Evolutionary conservation across 2,113 vertebrate genomes (phyloP).

Genomic region (Orientallactaga bullata): DNA sequence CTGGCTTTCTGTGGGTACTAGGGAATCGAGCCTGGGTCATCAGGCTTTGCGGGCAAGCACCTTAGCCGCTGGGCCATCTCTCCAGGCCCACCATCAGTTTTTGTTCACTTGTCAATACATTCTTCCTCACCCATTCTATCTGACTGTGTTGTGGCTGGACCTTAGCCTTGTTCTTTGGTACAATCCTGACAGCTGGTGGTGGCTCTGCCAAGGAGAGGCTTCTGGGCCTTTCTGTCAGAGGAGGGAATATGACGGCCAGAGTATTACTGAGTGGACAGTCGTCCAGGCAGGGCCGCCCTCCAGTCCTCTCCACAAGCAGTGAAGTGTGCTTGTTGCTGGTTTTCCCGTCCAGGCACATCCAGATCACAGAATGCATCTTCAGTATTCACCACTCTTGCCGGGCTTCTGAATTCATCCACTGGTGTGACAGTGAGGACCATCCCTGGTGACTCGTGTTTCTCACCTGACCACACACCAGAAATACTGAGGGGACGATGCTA

Average conservation of each 20-base stretch:
- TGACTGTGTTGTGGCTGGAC: fast-evolving
- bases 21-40: no score
- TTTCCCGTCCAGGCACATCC: neutral
- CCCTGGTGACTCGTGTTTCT: neutral
- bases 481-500: neutral
- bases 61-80: no score
- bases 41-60: no score
- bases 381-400: neutral
- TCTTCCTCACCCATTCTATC: no score
- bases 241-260: neutral
- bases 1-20: no score
- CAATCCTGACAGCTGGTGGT: constrained; percentile 32
- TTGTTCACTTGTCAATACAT: no score
- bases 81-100: no score
- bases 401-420: neutral
- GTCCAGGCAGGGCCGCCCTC: neutral
- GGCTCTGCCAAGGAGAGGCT: neutral
- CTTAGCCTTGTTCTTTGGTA: neutral
- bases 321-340: neutral
- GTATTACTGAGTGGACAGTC: neutral
- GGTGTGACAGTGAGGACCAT: neutral
- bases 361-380: neutral
- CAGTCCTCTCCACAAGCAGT: neutral
- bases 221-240: no score
- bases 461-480: neutral